A percentile compares a stretch with the other conserved stretches of the same genome.
Evolutionary conservation across 1,140 invertebrate genomes (phyloP).

Genomic region (Aphis craccivora): DNA sequence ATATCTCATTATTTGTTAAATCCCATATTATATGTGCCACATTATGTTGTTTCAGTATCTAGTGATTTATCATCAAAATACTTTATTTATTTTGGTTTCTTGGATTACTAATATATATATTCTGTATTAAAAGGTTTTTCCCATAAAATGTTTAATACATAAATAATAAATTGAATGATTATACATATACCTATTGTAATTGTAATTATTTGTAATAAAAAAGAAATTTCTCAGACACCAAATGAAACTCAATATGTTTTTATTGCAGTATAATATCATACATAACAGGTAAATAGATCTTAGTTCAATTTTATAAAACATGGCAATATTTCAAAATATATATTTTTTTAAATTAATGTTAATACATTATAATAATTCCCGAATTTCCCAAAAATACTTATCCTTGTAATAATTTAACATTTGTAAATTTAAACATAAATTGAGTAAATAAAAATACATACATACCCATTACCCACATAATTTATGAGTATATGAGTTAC

Average conservation of each 20-base stretch:
- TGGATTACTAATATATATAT: no score
- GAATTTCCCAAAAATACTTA: neutral
- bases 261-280: neutral
- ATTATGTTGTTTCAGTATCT: no score
- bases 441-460: neutral
- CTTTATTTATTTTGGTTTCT: no score
- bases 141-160: no score
- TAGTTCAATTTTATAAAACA: neutral
- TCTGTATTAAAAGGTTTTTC: no score
- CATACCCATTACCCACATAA: neutral
- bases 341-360: neutral
- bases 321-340: neutral
- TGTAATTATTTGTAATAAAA: neutral
- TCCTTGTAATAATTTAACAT: neutral
- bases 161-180: neutral
- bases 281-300: neutral
- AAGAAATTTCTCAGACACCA: neutral
- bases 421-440: slow-evolving; percentile 11
- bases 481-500: neutral
- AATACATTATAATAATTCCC: neutral
- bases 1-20: no score
- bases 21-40: no score
- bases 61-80: no score
- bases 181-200: no score
- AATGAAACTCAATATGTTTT: neutral